Evolutionary conservation across 2,113 vertebrate genomes (phyloP).

Genomic region (Holacanthus passer): DNA sequence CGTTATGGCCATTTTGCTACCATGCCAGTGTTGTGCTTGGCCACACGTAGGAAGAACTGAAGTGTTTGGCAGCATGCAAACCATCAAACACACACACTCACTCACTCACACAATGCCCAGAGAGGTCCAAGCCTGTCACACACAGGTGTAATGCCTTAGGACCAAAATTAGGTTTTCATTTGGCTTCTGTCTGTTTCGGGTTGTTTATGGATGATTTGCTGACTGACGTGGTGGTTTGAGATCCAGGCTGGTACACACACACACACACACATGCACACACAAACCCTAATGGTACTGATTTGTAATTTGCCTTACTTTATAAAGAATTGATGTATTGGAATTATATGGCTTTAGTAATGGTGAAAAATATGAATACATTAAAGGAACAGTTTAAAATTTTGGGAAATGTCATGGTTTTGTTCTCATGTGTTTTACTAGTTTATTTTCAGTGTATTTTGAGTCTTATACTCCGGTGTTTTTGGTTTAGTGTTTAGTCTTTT

Average conservation of each 20-base stretch:
- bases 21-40: constrained; percentile 90
- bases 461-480: too few relatives aligned
- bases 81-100: constrained; percentile 33
- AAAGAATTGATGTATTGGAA: not conserved
- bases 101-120: constrained; percentile 70
- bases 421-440: too few relatives aligned
- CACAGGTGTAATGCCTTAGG: constrained; percentile 86
- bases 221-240: constrained; percentile 54
- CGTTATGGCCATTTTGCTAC: constrained; percentile 83
- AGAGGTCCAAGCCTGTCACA: constrained; percentile 86
- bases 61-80: constrained; percentile 55
- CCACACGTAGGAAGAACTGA: constrained; percentile 79
- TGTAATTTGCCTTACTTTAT: not conserved
- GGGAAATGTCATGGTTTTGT: too few relatives aligned
- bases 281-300: not conserved
- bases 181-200: constrained; percentile 80
- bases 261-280: not conserved
- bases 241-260: constrained; percentile 24
- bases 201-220: constrained; percentile 78
- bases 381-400: not conserved
- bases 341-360: not conserved
- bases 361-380: not conserved
- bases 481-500: too few relatives aligned
- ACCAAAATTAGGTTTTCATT: constrained; percentile 85
- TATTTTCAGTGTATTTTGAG: too few relatives aligned